Evolutionary conservation across 2,113 vertebrate species (phyloP).

Genomic region (Aplodontia rufa): DNA sequence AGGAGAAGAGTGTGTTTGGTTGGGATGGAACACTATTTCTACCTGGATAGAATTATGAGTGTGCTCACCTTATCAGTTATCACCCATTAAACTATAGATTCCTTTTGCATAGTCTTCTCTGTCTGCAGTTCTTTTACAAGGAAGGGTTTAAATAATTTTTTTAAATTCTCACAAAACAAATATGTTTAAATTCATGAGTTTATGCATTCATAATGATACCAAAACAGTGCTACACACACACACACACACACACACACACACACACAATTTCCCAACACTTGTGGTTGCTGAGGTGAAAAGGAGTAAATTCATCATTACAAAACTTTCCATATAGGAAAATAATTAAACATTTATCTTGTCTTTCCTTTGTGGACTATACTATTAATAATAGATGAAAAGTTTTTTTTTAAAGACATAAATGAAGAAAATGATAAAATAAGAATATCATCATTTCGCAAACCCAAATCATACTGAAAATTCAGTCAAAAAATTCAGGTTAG

Average conservation of each 20-base stretch:
- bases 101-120: neutral
- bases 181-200: neutral
- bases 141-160: neutral
- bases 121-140: neutral
- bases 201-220: neutral
- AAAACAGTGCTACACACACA: neutral
- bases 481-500: neutral
- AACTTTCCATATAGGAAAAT: neutral
- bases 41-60: neutral
- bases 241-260: too few relatives aligned
- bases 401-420: neutral
- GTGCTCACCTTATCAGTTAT: neutral
- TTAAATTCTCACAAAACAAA: neutral
- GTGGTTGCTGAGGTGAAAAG: neutral
- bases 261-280: neutral
- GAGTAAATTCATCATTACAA: neutral
- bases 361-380: neutral
- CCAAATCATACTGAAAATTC: neutral
- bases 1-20: neutral
- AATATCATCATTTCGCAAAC: neutral
- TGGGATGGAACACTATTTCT: neutral
- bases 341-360: neutral
- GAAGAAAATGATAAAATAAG: neutral
- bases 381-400: neutral
- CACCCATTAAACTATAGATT: neutral